These are phyloP conservation scores for Orchesella flavescens DNA, from an alignment of 2,888 invertebrate genomes.

Conservation along the genomic window DNA sequence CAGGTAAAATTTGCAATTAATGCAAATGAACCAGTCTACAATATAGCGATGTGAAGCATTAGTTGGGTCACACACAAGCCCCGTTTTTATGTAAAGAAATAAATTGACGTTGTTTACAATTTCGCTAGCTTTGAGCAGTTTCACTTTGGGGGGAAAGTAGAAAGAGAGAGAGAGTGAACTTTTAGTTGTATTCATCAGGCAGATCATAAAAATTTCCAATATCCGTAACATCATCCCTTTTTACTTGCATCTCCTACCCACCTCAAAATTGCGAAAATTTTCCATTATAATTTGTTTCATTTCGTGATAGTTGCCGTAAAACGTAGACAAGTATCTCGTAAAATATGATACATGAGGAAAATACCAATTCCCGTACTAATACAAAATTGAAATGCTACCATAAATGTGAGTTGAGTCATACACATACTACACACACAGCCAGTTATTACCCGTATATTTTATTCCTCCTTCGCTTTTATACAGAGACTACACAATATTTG, in stretches of 20 bases:
- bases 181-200: constrained; percentile 40
- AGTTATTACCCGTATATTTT: constrained; percentile 20
- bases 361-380: constrained; percentile 60
- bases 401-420: constrained; percentile 58
- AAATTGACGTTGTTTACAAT: constrained; percentile 61
- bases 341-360: constrained; percentile 63
- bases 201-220: constrained; percentile 64
- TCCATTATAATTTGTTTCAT: constrained; percentile 65
- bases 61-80: not conserved
- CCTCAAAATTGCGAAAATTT: constrained; percentile 63
- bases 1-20: constrained; percentile 55
- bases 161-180: not conserved
- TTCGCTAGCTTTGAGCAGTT: constrained; percentile 30
- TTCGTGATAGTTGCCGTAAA: constrained; percentile 58
- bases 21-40: constrained; percentile 46
- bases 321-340: constrained; percentile 60
- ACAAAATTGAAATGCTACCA: constrained; percentile 58
- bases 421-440: constrained; percentile 18
- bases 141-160: not conserved
- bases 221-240: constrained; percentile 63
- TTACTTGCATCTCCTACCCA: constrained; percentile 35
- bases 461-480: constrained; percentile 27
- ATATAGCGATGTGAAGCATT: constrained; percentile 8
- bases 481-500: not conserved
- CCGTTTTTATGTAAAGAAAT: constrained; percentile 57